Evolutionary conservation across 2,113 vertebrate species (phyloP).

Genomic region (Hassar affinis): DNA sequence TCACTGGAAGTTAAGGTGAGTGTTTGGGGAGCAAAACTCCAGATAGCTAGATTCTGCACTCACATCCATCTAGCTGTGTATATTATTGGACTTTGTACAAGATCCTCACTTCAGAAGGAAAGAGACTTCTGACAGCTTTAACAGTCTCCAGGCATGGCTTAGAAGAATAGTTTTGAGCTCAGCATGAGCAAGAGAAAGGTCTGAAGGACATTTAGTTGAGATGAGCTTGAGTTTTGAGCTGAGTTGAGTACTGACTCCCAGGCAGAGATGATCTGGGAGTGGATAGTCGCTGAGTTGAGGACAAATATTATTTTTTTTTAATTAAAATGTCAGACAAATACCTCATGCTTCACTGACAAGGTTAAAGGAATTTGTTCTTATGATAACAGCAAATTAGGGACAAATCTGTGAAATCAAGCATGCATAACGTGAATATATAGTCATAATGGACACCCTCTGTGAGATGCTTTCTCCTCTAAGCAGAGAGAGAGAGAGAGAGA

Average conservation of each 20-base stretch:
- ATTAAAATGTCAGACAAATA: slow-evolving; percentile 23
- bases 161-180: not conserved
- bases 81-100: not conserved
- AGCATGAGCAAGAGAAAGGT: not conserved
- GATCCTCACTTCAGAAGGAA: not conserved
- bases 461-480: not conserved
- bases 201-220: not conserved
- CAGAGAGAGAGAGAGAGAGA: not conserved
- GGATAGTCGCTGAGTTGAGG: not conserved
- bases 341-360: slow-evolving; percentile 11
- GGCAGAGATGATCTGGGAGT: not conserved
- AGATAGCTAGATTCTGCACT: slow-evolving; percentile 6
- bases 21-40: slow-evolving; percentile 21
- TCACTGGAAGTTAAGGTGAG: slow-evolving; percentile 8
- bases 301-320: slow-evolving; percentile 3
- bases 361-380: slow-evolving; percentile 6
- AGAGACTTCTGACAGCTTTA: slow-evolving; percentile 9
- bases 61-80: not conserved
- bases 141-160: slow-evolving; percentile 19
- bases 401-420: slow-evolving; percentile 12
- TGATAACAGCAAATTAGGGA: slow-evolving; percentile 4
- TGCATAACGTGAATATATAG: slow-evolving; percentile 17
- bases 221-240: not conserved
- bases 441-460: not conserved
- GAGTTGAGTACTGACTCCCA: not conserved